Percentiles rank a stretch among this genome's conserved stretches.
Conservation (phyloP, 2,888 invertebrate genomes). For the Netelia virgata region DNA sequence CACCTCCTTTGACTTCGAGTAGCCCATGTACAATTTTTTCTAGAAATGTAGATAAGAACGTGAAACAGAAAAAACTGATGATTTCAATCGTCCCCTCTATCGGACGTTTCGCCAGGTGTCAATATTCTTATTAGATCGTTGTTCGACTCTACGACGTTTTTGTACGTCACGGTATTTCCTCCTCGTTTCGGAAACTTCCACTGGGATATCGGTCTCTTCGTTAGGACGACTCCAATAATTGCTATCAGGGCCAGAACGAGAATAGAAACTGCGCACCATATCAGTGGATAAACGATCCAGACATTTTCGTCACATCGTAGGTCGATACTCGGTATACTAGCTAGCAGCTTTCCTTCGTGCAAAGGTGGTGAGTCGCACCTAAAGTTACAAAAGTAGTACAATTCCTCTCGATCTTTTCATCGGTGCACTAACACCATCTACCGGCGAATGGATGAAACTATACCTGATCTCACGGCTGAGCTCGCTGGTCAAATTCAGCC, state of each 20-base stretch:
- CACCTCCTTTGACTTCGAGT: background rate
- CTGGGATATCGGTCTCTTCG: slow-evolving; percentile 75
- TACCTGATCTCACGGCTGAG: slow-evolving; percentile 86
- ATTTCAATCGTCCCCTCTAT: slow-evolving; percentile 77
- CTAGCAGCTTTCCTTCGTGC: slow-evolving; percentile 85
- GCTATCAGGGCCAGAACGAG: slow-evolving; percentile 72
- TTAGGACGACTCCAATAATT: slow-evolving; percentile 73
- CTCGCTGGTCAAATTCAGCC: slow-evolving; percentile 84
- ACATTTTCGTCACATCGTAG: slow-evolving; percentile 83
- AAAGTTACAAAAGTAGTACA: background rate
- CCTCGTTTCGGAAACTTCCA: slow-evolving; percentile 79
- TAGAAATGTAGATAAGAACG: background rate
- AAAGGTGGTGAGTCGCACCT: slow-evolving; percentile 86
- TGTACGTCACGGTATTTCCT: slow-evolving; percentile 81
- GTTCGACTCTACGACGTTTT: slow-evolving; percentile 81
- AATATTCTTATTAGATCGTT: slow-evolving; percentile 82
- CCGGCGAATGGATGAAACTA: slow-evolving; percentile 62
- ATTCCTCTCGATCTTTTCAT: background rate
- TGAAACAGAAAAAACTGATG: background rate
- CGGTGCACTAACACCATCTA: slow-evolving; percentile 29
- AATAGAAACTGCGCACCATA: slow-evolving; percentile 77
- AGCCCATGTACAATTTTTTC: background rate
- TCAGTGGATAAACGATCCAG: slow-evolving; percentile 71
- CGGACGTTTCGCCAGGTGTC: slow-evolving; percentile 75
- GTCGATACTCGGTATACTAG: slow-evolving; percentile 84